phyloP scores from a whole-genome alignment of 2,888 invertebrate genomes.

The Pyrrhosoma nymphula region DNA sequence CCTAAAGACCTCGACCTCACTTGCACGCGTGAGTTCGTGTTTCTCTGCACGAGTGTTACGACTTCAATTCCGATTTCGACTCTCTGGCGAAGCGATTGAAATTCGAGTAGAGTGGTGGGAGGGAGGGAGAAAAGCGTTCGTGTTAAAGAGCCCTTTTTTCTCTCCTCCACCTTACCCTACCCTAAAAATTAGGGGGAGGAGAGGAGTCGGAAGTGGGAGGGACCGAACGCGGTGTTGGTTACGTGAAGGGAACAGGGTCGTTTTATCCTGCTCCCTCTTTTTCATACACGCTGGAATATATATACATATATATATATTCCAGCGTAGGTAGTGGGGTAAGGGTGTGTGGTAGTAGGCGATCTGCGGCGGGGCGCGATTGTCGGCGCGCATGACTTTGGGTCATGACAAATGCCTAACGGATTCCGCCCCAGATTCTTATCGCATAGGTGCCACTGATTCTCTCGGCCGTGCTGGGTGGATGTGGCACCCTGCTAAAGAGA shows the following conservation, averaged over 20 bases:
- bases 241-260: neutral
- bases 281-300: too few relatives aligned
- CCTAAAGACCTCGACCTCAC: too few relatives aligned
- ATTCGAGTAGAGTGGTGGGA: neutral
- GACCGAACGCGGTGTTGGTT: neutral
- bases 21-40: neutral
- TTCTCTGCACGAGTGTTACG: neutral
- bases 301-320: neutral
- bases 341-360: neutral
- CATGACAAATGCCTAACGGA: constrained; percentile 47
- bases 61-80: neutral
- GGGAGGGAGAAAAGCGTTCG: neutral
- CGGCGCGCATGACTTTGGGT: neutral
- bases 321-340: neutral
- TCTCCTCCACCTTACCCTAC: neutral
- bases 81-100: neutral
- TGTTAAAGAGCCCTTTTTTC: neutral
- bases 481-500: neutral
- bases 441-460: constrained; percentile 21
- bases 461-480: neutral
- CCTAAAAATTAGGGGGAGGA: neutral
- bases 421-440: constrained; percentile 49
- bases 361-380: constrained; percentile 4
- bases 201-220: neutral
- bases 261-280: neutral